Base-by-base conservation (phyloP, 2,113 vertebrate species). In the Rhea pennata region DNA sequence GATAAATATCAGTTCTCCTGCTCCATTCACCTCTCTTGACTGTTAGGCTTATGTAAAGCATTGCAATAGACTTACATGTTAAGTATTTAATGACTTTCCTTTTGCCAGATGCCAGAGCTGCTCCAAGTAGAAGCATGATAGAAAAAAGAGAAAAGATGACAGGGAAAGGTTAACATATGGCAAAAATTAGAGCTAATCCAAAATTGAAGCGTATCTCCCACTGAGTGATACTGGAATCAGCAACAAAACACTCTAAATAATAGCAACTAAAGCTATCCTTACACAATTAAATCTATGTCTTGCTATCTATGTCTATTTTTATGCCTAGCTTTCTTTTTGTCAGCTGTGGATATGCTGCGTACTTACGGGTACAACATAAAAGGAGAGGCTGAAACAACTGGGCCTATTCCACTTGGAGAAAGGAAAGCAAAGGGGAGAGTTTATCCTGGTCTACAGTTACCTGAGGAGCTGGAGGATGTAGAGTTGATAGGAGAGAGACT, bases 331-430 rank as follows among this genome's bases (percentile, higher is more conserved):
- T 71, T 61, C 40, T 26, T 56, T 51, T 59, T 59, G 76, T 42
- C 58, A 92, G 58, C 31, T 36, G 12, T 72, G 65, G 51, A 81
- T 77, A 76, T 24, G n/a, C 17, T 42, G 12, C 26, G 16, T 59
- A 54, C 39, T 54, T 36, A 42, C 27, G 36, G 51, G 13, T 12
- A 33, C 0, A 1, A 36, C 2, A 2, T 29, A 39, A 19, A 53
- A 42, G 33, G 29, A 59, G 27, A 36, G 12, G 16, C 20, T 53
- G 23, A 71, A 86, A 86, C 54, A 80, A 62, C 21, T 39, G 29
- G 6, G 26, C 69, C 13, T 80, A 6, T 33, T 54, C 4, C 6
- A 54, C 50, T 44, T 39, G 36, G 31, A 51, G 74, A 74, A 67
- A 78, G 15, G 12, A 81, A 70, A 33, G 29, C 16, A 44, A 58